Base-by-base conservation (phyloP, 2,797 vertebrate genomes). In the Centroberyx gerrardi region DNA sequence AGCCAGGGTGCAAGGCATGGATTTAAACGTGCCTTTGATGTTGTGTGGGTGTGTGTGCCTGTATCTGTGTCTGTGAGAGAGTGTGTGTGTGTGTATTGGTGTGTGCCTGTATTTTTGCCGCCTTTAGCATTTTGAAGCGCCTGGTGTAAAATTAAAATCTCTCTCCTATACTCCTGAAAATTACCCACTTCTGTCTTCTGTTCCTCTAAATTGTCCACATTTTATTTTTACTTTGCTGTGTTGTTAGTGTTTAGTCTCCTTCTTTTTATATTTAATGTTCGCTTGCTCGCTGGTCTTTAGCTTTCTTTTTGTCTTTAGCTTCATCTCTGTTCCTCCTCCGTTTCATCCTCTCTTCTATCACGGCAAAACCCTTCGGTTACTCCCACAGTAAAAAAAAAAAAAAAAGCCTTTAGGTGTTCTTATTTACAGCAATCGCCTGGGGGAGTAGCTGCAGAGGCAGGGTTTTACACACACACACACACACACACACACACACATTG, bases 21-120 rank as follows among this genome's bases (percentile, higher is more conserved):
- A 82, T 86, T 90, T 82, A 76, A 75, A 83, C 27, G 36, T 29
- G 42, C 68, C 90, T 92, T 93, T 92, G 89, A 92, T 87, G 87
- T 85, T 56, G 15, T 14, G 14, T 76, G 51, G 70, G 78, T 76
- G 74, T 36, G 48, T 78, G 60, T 55, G 72, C 29, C 22, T 38
- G 4, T 68, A 59, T 78, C 17, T 77, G 14, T 62, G 5, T 56
- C 17, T 22, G 40, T 48, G 27, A 33, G 22, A 46, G 33, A 33
- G 17, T 36, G 54, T 48, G 27, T 40, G n/a, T n/a, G 18, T 33
- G 13, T 62, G 40, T 29, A 10, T 62, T 7, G 40, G 10, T 66
- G 15, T 76, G n/a, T 72, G 28, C 38, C 66, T 40, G 73, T 76
- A 52, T 72, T 75, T 81, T 9, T 73, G 14, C 9, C 9, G 12